phyloP scores from a whole-genome alignment of 2,888 invertebrate species.

The Cheilosia grossa region DNA sequence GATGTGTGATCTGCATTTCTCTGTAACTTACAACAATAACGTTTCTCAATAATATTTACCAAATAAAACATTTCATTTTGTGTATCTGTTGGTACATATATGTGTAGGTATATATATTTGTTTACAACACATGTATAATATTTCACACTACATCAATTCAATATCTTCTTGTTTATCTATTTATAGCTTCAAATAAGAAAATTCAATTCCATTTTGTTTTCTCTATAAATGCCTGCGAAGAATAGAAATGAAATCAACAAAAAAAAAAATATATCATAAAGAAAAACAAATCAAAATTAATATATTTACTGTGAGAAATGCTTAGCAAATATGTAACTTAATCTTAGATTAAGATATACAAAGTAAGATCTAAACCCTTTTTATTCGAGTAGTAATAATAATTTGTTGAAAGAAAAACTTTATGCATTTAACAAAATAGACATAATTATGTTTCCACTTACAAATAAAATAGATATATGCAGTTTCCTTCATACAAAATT shows the following conservation, averaged over 20 bases:
- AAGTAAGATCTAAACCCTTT: slow-evolving; percentile 29
- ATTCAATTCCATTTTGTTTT: slow-evolving; percentile 46
- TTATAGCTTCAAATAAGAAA: slow-evolving; percentile 19
- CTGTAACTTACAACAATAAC: slow-evolving; percentile 68
- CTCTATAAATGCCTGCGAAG: slow-evolving; percentile 50
- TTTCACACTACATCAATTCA: slow-evolving; percentile 27
- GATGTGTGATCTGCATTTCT: slow-evolving; percentile 59
- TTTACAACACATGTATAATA: slow-evolving; percentile 22
- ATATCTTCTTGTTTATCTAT: slow-evolving; percentile 26
- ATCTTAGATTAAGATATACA: slow-evolving; percentile 58
- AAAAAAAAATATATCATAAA: slow-evolving; percentile 4
- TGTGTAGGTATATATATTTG: neutral
- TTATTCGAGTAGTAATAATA: slow-evolving; percentile 46
- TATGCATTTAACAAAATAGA: slow-evolving; percentile 52
- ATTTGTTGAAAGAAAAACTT: slow-evolving; percentile 35
- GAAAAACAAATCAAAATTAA: neutral
- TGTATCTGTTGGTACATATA: slow-evolving; percentile 41
- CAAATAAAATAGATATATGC: slow-evolving; percentile 7
- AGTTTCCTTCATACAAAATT: slow-evolving; percentile 40
- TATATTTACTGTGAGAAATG: slow-evolving; percentile 38
- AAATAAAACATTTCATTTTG: slow-evolving; percentile 53
- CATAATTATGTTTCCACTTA: slow-evolving; percentile 27
- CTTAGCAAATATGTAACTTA: slow-evolving; percentile 49
- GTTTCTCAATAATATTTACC: slow-evolving; percentile 26
- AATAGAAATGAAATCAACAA: slow-evolving; percentile 10